Percentiles rank a stretch among this genome's conserved stretches.
Evolutionary conservation across 2,113 vertebrate species (phyloP).

Genomic region (Sapajus apella): DNA sequence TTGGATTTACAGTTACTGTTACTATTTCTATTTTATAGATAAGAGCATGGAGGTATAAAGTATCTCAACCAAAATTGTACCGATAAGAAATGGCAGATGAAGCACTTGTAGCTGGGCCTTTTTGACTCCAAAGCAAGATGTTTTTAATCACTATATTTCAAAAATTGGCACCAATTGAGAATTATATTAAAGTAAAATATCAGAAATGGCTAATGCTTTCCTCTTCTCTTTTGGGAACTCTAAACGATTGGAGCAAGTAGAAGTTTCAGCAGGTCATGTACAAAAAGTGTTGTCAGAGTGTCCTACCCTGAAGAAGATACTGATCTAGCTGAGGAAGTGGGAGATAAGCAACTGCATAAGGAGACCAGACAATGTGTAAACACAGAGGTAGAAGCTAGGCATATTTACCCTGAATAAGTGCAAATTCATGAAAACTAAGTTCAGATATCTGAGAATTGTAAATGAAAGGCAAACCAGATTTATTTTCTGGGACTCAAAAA

Average conservation of each 20-base stretch:
- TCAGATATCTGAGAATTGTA: neutral
- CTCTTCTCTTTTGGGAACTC: neutral
- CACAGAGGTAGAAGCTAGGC: neutral
- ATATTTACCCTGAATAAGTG: neutral
- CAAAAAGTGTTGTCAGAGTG: neutral
- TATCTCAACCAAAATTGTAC: neutral
- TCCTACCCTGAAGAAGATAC: neutral
- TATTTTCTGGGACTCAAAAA: neutral
- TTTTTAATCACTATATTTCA: neutral
- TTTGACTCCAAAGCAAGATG: neutral
- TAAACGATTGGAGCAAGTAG: neutral
- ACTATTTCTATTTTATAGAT: neutral
- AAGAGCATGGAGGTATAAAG: neutral
- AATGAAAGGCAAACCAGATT: neutral
- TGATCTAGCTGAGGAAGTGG: neutral
- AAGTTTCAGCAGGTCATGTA: neutral
- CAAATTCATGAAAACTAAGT: neutral
- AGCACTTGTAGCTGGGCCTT: neutral
- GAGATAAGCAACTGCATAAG: neutral
- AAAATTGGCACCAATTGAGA: neutral
- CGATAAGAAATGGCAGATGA: neutral
- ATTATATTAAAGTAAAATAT: neutral
- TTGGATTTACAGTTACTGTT: neutral
- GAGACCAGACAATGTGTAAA: neutral
- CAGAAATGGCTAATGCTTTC: neutral